Evolutionary conservation across 2,888 invertebrate species (phyloP).

Genomic region (Phortica magna): DNA sequence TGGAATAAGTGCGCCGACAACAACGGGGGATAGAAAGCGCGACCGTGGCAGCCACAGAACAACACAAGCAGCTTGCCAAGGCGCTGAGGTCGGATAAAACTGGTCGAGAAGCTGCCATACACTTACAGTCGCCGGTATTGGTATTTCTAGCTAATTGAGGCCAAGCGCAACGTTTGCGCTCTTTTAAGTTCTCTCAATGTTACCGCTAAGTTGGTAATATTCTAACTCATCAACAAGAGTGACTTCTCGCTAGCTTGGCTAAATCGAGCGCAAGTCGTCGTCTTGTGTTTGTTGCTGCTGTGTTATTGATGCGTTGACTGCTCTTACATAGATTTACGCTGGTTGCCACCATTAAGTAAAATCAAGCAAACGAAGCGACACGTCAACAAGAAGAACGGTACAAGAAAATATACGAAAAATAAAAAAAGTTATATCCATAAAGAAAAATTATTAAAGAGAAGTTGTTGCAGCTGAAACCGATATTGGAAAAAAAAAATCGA

Average conservation of each 20-base stretch:
- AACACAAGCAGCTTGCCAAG: not conserved
- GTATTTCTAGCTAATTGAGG: not conserved
- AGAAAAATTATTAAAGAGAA: not conserved
- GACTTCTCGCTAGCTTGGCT: constrained; percentile 22
- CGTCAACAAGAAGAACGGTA: constrained; percentile 45
- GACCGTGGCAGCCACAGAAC: not conserved
- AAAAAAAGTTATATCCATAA: not conserved
- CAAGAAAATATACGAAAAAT: not conserved
- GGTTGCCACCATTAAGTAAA: not conserved
- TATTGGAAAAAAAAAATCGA: not conserved
- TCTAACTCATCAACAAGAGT: not conserved
- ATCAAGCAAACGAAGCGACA: constrained; percentile 42
- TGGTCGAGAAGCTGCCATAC: not conserved
- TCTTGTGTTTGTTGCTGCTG: not conserved
- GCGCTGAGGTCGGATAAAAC: not conserved
- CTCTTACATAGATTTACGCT: not conserved
- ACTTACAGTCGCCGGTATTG: not conserved
- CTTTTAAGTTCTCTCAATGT: not conserved
- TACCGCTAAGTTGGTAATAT: not conserved
- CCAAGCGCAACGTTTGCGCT: not conserved
- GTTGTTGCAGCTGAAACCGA: not conserved
- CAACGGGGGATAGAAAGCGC: not conserved
- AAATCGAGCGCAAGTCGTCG: not conserved
- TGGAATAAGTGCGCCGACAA: not conserved
- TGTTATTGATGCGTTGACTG: not conserved